These are phyloP conservation scores for Forbesichthys agassizii DNA, from an alignment of 2,113 vertebrate species.

Conservation along the genomic window DNA sequence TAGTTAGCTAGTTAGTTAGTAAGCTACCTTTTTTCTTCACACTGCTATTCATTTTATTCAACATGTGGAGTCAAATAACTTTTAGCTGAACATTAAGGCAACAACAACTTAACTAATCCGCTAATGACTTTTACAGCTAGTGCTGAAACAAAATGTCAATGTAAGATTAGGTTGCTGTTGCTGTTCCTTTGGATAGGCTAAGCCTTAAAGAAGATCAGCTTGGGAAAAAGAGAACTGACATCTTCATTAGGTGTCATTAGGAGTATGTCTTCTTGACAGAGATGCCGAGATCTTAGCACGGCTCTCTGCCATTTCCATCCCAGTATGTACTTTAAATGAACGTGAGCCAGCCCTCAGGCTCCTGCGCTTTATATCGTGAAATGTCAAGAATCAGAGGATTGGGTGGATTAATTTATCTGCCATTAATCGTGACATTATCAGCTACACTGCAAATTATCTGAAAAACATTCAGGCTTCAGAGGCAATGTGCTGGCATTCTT, in stretches of 20 bases:
- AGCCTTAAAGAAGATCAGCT: conserved; percentile 31
- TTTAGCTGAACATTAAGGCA: conserved; percentile 3
- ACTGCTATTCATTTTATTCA: too few relatives aligned
- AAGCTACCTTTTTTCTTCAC: too few relatives aligned
- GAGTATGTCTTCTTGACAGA: conserved; percentile 11
- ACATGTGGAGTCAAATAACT: too few relatives aligned
- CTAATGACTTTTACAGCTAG: neutral
- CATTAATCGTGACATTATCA: conserved; percentile 60
- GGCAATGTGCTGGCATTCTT: conserved; percentile 32
- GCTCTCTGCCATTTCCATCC: conserved; percentile 17
- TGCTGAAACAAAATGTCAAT: conserved; percentile 19
- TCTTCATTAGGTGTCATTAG: conserved; percentile 52
- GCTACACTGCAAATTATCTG: conserved; percentile 35
- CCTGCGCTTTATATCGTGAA: conserved; percentile 47
- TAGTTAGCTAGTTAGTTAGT: too few relatives aligned
- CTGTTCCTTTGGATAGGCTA: conserved; percentile 29
- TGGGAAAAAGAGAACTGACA: conserved; percentile 30
- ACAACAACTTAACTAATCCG: conserved; percentile 13
- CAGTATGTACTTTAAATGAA: conserved; percentile 38
- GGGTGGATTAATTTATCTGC: conserved; percentile 62
- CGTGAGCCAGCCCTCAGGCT: conserved; percentile 32
- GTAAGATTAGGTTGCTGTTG: conserved; percentile 25
- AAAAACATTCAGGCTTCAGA: conserved; percentile 44
- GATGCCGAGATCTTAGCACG: conserved; percentile 26
- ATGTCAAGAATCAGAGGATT: conserved; percentile 60